A percentile compares a stretch with the other conserved stretches of the same genome.
These are phyloP conservation scores for Pomatorhinus ruficollis DNA, from an alignment of 2,113 vertebrate species.

Conservation along the genomic window DNA sequence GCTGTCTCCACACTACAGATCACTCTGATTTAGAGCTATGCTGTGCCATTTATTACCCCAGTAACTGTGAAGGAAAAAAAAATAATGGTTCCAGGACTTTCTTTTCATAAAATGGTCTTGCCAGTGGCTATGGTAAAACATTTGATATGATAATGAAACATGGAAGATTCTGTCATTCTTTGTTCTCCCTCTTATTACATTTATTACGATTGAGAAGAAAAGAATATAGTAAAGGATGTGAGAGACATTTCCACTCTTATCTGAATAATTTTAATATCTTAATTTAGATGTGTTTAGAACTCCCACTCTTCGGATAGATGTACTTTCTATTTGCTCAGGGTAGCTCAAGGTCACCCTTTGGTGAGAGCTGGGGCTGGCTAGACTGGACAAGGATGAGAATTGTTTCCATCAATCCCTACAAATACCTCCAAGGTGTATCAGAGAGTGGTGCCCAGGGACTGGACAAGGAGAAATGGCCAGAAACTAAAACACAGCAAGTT, in stretches of 20 bases:
- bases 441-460: background rate
- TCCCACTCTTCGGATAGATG: background rate
- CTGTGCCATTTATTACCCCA: background rate
- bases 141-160: background rate
- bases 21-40: background rate
- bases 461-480: background rate
- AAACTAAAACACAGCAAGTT: background rate
- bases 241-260: background rate
- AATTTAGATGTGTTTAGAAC: background rate
- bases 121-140: background rate
- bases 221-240: background rate
- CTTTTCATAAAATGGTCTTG: background rate
- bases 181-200: background rate
- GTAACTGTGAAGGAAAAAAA: background rate
- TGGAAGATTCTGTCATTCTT: background rate
- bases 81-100: background rate
- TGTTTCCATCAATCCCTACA: background rate
- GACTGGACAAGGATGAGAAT: background rate
- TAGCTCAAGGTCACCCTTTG: background rate
- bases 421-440: background rate
- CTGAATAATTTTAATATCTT: background rate
- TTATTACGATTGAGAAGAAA: background rate
- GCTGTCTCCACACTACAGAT: background rate
- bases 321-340: background rate
- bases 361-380: background rate